Percentiles rank a stretch among this genome's conserved stretches.
phyloP scores from a whole-genome alignment of 2,888 invertebrate genomes.

The Tenthredo mesomela region DNA sequence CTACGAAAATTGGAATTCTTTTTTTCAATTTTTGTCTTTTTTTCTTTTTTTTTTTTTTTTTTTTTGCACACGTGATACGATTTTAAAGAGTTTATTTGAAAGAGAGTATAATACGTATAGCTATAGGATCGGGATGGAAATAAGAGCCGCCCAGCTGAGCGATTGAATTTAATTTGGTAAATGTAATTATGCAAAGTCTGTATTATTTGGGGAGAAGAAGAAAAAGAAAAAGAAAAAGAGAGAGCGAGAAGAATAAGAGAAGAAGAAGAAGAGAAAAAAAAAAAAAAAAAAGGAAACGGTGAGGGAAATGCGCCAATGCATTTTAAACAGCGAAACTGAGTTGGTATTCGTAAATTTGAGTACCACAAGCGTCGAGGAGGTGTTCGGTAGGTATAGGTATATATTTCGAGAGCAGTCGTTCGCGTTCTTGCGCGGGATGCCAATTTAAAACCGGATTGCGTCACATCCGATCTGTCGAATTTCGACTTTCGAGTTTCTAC shows the following conservation, averaged over 20 bases:
- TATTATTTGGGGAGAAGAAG: constrained; percentile 60
- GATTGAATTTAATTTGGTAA: constrained; percentile 57
- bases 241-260: no score
- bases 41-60: no score
- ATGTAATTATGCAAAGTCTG: constrained; percentile 64
- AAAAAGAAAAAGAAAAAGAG: background rate
- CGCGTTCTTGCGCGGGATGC: background rate
- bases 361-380: background rate
- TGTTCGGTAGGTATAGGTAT: background rate
- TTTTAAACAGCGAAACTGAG: constrained; percentile 60
- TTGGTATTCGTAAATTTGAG: constrained; percentile 39
- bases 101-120: background rate
- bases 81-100: background rate
- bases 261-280: background rate
- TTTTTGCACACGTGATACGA: background rate
- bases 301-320: constrained; percentile 59
- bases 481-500: constrained; percentile 38
- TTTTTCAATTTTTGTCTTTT: no score
- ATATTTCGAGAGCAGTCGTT: constrained; percentile 33
- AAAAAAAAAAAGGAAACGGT: background rate
- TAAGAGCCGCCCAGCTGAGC: background rate
- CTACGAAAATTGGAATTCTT: no score
- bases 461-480: constrained; percentile 39
- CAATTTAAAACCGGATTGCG: constrained; percentile 45
- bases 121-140: background rate